These are phyloP conservation scores for Chiloscyllium punctatum DNA, from an alignment of 2,797 vertebrate species.

Conservation along the genomic window DNA sequence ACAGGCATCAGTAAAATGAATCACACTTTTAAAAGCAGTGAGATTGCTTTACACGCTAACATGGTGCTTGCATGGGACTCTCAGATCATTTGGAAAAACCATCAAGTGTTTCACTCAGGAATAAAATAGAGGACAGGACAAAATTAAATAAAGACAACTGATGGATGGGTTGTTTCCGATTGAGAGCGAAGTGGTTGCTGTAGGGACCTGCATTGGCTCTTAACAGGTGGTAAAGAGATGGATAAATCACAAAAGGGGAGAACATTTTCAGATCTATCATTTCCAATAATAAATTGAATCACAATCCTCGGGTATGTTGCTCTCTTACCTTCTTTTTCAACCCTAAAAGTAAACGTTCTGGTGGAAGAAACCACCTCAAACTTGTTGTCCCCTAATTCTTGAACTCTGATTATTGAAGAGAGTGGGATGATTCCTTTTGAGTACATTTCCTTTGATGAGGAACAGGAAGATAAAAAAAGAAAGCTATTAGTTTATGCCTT, in stretches of 20 bases:
- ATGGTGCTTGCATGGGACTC: too few relatives aligned
- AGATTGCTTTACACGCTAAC: neutral
- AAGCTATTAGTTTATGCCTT: neutral
- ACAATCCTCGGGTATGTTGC: neutral
- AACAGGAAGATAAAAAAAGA: neutral
- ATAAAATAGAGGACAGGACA: neutral
- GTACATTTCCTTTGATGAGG: constrained; percentile 79
- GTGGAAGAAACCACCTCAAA: constrained; percentile 84
- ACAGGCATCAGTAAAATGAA: neutral
- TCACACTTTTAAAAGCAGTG: neutral
- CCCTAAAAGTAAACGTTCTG: constrained; percentile 82
- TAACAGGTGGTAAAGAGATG: neutral
- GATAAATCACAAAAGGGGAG: neutral
- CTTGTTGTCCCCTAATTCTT: constrained; percentile 80
- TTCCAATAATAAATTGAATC: neutral
- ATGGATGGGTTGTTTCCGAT: neutral
- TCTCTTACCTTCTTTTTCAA: constrained; percentile 82
- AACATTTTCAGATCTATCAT: neutral
- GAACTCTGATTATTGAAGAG: constrained; percentile 68
- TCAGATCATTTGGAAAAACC: neutral
- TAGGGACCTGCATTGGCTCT: neutral
- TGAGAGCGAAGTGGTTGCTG: neutral
- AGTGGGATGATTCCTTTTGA: constrained; percentile 86
- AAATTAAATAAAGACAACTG: neutral
- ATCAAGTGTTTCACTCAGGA: neutral